Evolutionary conservation across 2,888 invertebrate species (phyloP), one percentile per base, ranked within the genome.

Genomic region (Harpalus rufipes): DNA sequence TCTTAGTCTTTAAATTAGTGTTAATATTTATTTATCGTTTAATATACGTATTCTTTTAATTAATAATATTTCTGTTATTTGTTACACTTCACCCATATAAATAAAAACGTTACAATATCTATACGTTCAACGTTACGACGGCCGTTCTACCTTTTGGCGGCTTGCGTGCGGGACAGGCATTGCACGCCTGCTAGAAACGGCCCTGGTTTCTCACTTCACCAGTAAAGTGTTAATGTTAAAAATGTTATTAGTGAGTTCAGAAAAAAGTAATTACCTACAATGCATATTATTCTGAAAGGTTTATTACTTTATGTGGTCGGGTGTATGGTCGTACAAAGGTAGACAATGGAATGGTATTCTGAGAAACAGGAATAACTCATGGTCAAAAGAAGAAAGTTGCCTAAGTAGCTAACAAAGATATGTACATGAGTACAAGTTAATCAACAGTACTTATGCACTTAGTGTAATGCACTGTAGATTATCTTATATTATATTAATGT

Each of bases 381-480:
- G 82, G 82, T 72, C 82, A 82, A 32, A 56, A 16, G 58, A 82
- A 82, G 82, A 82, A 82, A 82, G 82, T 82, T 65, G 81, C 25
- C 44, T 8, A 51, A 51, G 44, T 51, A 51, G 44, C 44, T 12
- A 12, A 51, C 44, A 51, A 51, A 51, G 44, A 51, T 32, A 32
- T 32, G 44, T 51, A 5, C 32, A 32, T 32, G 32, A 32, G 32
- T 51, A 51, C 44, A 51, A 10, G 44, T 51, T 51, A 51, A 51
- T 51, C 44, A 51, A 14, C 59, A 16, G n/a, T 59, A 59, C 16
- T 59, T 14, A 59, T 16, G 12, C 56, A 51, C 44, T 51, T 51
- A 51, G 12, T n/a, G 59, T 59, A 59, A 16, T 59, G 59, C 16
- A 5, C 10, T 0, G 6, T 10, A 56, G n/a, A 32, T 32, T 32